Evolutionary conservation across 2,797 vertebrate genomes (phyloP).

Genomic region (Oryzias sinensis): DNA sequence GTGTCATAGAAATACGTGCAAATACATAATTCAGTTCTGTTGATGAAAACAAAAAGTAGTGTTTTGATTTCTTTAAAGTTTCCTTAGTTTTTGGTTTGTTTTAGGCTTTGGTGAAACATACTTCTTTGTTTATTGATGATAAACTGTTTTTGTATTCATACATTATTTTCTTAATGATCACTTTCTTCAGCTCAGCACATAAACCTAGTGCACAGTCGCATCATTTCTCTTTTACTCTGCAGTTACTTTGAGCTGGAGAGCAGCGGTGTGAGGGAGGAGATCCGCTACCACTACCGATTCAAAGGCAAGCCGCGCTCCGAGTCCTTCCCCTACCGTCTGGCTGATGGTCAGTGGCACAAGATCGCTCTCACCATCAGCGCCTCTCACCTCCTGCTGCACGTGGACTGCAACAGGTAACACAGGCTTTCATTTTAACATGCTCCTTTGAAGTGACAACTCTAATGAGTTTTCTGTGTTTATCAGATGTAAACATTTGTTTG

Average conservation of each 20-base stretch:
- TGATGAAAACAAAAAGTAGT: too few species aligned
- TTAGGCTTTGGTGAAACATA: too few species aligned
- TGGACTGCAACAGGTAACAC: slow-evolving; percentile 93
- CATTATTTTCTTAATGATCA: too few species aligned
- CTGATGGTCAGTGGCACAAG: slow-evolving; percentile 92
- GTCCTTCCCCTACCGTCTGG: slow-evolving; percentile 90
- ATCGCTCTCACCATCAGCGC: slow-evolving; percentile 88
- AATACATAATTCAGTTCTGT: too few species aligned
- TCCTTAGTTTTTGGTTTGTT: too few species aligned
- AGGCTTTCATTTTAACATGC: slow-evolving; percentile 20
- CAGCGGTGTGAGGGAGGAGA: slow-evolving; percentile 90
- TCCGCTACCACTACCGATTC: slow-evolving; percentile 90
- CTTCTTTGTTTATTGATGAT: too few species aligned
- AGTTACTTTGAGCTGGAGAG: slow-evolving; percentile 97
- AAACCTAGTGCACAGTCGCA: background rate
- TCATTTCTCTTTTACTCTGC: slow-evolving; percentile 21
- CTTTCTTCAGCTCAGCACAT: too few species aligned
- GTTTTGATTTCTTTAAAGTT: too few species aligned
- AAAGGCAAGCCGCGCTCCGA: slow-evolving; percentile 86
- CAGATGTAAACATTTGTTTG: slow-evolving; percentile 48
- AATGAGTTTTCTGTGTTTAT: slow-evolving; percentile 54
- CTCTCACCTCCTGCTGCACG: slow-evolving; percentile 86
- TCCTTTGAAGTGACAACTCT: slow-evolving; percentile 38
- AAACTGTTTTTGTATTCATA: too few species aligned
- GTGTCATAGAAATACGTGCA: too few species aligned